Percentiles rank a stretch among this genome's conserved stretches.
phyloP scores from a whole-genome alignment of 1,140 invertebrate species.

The Drosophila tsacasi region DNA sequence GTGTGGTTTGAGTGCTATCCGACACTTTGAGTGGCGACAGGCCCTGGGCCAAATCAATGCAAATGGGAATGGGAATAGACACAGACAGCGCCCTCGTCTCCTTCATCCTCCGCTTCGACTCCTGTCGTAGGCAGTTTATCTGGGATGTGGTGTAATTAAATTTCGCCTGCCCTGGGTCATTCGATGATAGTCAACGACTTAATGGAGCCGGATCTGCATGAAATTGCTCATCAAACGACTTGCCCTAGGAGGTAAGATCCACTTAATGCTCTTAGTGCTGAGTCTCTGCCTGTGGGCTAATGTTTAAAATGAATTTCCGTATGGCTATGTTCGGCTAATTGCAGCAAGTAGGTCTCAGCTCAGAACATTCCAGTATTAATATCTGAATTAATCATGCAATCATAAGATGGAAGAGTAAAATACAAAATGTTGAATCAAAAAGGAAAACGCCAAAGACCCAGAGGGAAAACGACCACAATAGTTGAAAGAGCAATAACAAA shows the following conservation, averaged over 20 bases:
- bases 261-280: conserved; percentile 27
- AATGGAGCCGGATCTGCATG: conserved; percentile 62
- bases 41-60: conserved; percentile 36
- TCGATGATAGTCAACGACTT: conserved; percentile 31
- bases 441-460: conserved; percentile 5
- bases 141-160: conserved; percentile 67
- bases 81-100: conserved; percentile 5
- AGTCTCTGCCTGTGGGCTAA: conserved; percentile 12
- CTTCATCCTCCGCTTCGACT: background rate
- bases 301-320: conserved; percentile 32
- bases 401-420: conserved; percentile 10
- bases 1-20: conserved; percentile 44
- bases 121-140: conserved; percentile 33
- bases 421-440: background rate
- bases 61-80: conserved; percentile 37
- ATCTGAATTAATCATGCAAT: conserved; percentile 32
- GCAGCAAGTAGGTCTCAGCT: conserved; percentile 3
- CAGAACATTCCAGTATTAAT: conserved; percentile 19
- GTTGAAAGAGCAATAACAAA: conserved; percentile 25
- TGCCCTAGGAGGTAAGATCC: conserved; percentile 17
- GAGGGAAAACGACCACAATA: conserved; percentile 4
- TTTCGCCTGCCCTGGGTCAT: conserved; percentile 51
- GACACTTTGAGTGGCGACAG: conserved; percentile 55
- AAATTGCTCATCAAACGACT: conserved; percentile 60
- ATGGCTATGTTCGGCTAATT: conserved; percentile 34